Base-by-base conservation (phyloP, 2,888 invertebrate species). In the Hymenopus coronatus region DNA sequence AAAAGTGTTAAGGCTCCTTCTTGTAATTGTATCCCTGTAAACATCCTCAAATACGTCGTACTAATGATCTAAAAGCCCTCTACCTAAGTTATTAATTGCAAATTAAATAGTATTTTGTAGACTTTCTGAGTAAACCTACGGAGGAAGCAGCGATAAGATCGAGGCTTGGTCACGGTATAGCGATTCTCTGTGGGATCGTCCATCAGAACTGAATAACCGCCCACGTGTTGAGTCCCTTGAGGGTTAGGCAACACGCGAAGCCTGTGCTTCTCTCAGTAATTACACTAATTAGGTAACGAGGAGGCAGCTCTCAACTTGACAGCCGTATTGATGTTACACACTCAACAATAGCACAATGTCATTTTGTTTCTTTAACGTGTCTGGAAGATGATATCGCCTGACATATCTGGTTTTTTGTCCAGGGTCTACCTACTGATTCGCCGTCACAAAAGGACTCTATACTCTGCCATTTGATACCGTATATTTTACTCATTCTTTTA, bases 211-310 rank as follows among this genome's bases (percentile, higher is more conserved):
- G 54, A 70, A 70, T 6, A 70, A 25, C 20, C 54, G 54, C 54
- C 54, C 54, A 70, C 54, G 54, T 70, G 54, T 70, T 70, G 54
- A 70, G 20, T 70, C 54, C 54, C 54, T 25, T 70, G 54, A 70
- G 54, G 54, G 54, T 70, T 70, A 70, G 54, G 54, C 54, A 70
- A 70, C 54, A 70, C 54, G 54, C 54, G 54, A 70, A 15, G 54
- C 54, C 25, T 70, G 54, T 70, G 25, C 28, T 82, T 87, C n/a
- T 87, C 82, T 33, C 87, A 87, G 87, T 87, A 87, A 87, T 87
- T 87, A 87, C 82, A 87, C 87, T 87, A 87, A 87, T 87, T 87
- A 87, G 82, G 87, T 87, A 87, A 87, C 82, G 87, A 87, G 33
- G 87, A 87, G 33, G 87, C 33, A 87, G 54, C 54, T 70, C 54